Evolutionary conservation across 92 coral and sea anemone species (phyloP).

Genomic region (Palythoa grandiflora): DNA sequence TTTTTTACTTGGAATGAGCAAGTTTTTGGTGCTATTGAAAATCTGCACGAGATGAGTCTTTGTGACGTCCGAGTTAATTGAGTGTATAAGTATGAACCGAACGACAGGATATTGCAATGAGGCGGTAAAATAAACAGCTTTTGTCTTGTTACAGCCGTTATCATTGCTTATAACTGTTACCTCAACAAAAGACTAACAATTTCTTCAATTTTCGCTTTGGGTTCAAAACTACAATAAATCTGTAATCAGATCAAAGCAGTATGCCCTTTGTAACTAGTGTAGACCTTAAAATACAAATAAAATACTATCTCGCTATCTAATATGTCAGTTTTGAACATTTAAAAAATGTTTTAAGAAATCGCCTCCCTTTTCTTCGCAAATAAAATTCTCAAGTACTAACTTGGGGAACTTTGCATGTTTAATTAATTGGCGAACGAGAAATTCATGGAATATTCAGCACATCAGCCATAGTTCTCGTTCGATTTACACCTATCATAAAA

Average conservation of each 20-base stretch:
- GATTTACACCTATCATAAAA: not conserved
- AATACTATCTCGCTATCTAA: not conserved
- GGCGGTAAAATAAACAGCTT: not conserved
- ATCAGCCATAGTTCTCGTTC: not conserved
- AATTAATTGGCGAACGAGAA: not conserved
- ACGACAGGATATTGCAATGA: slow-evolving; percentile 10
- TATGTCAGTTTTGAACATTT: not conserved
- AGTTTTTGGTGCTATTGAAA: slow-evolving; percentile 10
- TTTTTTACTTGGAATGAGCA: not conserved
- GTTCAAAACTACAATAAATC: not conserved
- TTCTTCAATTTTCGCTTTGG: not conserved
- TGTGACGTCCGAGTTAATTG: slow-evolving; percentile 13
- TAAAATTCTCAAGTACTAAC: not conserved
- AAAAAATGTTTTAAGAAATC: not conserved
- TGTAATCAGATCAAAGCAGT: not conserved
- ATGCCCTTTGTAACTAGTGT: too few relatives aligned
- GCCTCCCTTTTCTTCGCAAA: not conserved
- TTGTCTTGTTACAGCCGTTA: slow-evolving; percentile 6
- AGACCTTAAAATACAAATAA: not conserved
- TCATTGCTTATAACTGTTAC: slow-evolving; percentile 9
- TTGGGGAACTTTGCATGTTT: not conserved
- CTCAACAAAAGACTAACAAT: not conserved
- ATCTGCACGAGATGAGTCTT: not conserved
- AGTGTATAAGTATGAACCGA: slow-evolving; percentile 3
- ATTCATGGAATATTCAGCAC: not conserved